Percentiles rank a stretch among this genome's conserved stretches.
Evolutionary conservation across 2,888 invertebrate genomes (phyloP).

Genomic region (Neuroscelio doddi): DNA sequence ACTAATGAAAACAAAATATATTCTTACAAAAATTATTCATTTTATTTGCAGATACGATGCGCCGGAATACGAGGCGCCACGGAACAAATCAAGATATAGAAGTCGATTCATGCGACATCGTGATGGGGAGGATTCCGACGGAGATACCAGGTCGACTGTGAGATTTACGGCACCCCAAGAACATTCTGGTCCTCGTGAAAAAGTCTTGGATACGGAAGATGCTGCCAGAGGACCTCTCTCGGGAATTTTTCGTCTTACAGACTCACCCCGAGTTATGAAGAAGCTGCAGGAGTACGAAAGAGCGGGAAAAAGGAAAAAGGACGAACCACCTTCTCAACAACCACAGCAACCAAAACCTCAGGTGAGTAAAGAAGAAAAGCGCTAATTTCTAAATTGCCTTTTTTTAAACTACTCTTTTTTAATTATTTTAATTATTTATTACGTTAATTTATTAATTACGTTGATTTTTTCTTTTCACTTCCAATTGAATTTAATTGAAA

Average conservation of each 20-base stretch:
- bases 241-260: slow-evolving; percentile 89
- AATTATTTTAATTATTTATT: too few species aligned
- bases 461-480: too few species aligned
- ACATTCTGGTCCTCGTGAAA: slow-evolving; percentile 74
- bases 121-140: slow-evolving; percentile 85
- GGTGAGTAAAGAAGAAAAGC: slow-evolving; percentile 63
- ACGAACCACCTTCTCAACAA: slow-evolving; percentile 77
- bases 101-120: slow-evolving; percentile 74
- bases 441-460: too few species aligned
- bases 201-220: slow-evolving; percentile 90
- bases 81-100: slow-evolving; percentile 69
- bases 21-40: not conserved
- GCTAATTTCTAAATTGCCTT: too few species aligned
- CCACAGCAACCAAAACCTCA: slow-evolving; percentile 75
- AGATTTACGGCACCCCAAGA: slow-evolving; percentile 76
- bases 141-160: slow-evolving; percentile 77
- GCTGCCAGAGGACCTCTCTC: slow-evolving; percentile 89
- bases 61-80: slow-evolving; percentile 67
- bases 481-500: too few species aligned
- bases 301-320: slow-evolving; percentile 82
- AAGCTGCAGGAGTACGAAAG: slow-evolving; percentile 86
- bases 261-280: slow-evolving; percentile 92
- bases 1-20: not conserved
- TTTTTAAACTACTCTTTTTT: too few species aligned
- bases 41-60: slow-evolving; percentile 62